A percentile compares a stretch with the other conserved stretches of the same genome.
These are phyloP conservation scores for Cantharis rustica DNA, from an alignment of 2,888 invertebrate species.

Conservation along the genomic window DNA sequence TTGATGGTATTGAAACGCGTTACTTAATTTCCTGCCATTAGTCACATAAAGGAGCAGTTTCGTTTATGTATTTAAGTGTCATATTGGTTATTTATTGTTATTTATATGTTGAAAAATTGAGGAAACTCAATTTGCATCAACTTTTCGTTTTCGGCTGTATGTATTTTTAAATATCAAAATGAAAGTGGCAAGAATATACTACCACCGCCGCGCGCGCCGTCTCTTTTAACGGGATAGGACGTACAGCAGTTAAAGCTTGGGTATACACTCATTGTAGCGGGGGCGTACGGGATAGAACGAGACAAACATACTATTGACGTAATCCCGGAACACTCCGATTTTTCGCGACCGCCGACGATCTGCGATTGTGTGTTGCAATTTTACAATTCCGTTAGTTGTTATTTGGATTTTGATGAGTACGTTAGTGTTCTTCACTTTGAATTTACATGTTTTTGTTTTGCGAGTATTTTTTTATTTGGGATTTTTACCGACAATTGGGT, in stretches of 20 bases:
- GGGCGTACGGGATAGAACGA: constrained; percentile 46
- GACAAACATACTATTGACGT: constrained; percentile 53
- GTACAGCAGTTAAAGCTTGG: constrained; percentile 15
- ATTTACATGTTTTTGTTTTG: constrained; percentile 8
- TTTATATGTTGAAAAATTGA: background rate
- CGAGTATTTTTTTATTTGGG: background rate
- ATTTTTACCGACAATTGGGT: background rate
- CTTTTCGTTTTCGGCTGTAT: background rate
- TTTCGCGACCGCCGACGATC: constrained; percentile 36
- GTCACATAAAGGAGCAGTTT: constrained; percentile 20
- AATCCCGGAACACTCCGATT: constrained; percentile 49
- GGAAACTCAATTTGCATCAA: background rate
- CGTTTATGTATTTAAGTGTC: background rate
- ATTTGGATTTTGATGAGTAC: background rate
- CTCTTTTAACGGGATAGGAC: constrained; percentile 6
- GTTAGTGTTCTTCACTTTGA: background rate
- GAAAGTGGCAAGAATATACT: background rate
- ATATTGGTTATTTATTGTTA: background rate
- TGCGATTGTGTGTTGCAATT: constrained; percentile 28
- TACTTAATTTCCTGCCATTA: constrained; percentile 28
- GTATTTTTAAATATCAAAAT: background rate
- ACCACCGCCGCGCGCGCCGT: background rate
- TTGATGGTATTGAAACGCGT: constrained; percentile 13
- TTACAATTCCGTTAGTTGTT: constrained; percentile 23
- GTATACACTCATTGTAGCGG: constrained; percentile 42